Conservation (phyloP, 2,888 invertebrate genomes). For the Cetonia aurata region DNA sequence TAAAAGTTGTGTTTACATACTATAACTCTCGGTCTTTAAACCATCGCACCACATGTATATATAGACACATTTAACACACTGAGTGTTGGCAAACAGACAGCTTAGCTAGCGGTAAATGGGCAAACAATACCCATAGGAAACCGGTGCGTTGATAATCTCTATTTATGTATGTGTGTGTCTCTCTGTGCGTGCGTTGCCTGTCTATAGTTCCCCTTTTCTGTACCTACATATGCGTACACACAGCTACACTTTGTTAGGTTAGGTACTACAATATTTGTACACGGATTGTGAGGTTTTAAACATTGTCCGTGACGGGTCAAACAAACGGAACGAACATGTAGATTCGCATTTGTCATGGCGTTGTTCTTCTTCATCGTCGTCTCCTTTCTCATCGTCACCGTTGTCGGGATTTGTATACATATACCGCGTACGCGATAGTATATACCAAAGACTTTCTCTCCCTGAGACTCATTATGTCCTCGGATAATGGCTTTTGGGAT, state of each 20-base stretch:
- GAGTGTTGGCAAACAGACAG: constrained; percentile 64
- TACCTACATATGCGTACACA: constrained; percentile 8
- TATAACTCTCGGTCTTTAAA: constrained; percentile 11
- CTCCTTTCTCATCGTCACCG: constrained; percentile 51
- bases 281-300: constrained; percentile 60
- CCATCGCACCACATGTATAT: constrained; percentile 28
- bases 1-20: constrained; percentile 6
- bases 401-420: constrained; percentile 46
- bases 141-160: constrained; percentile 63
- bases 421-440: not conserved
- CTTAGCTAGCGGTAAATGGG: constrained; percentile 67
- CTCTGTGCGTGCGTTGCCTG: constrained; percentile 51
- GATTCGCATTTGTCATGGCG: constrained; percentile 54
- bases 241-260: constrained; percentile 57
- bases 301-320: constrained; percentile 54
- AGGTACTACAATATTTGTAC: constrained; percentile 65
- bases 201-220: constrained; percentile 60
- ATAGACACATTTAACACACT: constrained; percentile 51
- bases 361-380: constrained; percentile 46
- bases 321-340: constrained; percentile 50
- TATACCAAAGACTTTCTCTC: not conserved
- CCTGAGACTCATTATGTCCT: constrained; percentile 23
- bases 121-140: constrained; percentile 62
- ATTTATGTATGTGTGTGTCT: constrained; percentile 43
- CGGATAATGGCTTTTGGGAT: constrained; percentile 29